Conservation (phyloP, 2,888 invertebrate genomes). For the Ditula angustiorana region DNA sequence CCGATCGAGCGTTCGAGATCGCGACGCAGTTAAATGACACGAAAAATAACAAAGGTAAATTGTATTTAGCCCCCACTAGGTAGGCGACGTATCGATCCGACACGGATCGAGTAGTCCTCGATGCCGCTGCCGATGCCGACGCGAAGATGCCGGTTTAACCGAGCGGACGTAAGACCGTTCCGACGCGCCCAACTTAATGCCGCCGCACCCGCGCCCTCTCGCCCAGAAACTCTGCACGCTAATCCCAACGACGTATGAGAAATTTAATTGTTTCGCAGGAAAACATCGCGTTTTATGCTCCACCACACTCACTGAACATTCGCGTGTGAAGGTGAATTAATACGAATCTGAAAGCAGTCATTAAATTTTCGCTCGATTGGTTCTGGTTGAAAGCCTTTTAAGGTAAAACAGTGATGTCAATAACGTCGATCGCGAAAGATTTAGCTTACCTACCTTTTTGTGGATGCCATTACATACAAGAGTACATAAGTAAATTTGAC, state of each 20-base stretch:
- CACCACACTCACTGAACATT: constrained; percentile 65
- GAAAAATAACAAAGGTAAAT: constrained; percentile 86
- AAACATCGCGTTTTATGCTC: constrained; percentile 72
- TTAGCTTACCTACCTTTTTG: constrained; percentile 57
- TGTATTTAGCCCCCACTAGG: constrained; percentile 81
- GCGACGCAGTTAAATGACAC: constrained; percentile 85
- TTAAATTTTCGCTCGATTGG: constrained; percentile 80
- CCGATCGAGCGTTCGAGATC: constrained; percentile 83
- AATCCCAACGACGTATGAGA: constrained; percentile 74
- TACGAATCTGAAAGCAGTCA: constrained; percentile 79
- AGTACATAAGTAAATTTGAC: constrained; percentile 30
- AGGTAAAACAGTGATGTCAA: constrained; percentile 73
- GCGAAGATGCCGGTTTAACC: constrained; percentile 70
- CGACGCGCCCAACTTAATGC: constrained; percentile 63
- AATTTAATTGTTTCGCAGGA: constrained; percentile 82
- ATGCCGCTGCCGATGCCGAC: constrained; percentile 52
- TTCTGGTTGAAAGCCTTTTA: constrained; percentile 77
- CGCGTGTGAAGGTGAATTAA: constrained; percentile 72
- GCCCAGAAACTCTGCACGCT: constrained; percentile 62
- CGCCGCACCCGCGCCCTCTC: constrained; percentile 54
- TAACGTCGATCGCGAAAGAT: constrained; percentile 61
- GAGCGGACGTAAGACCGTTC: constrained; percentile 73
- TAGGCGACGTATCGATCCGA: constrained; percentile 77
- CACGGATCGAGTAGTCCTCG: constrained; percentile 65
- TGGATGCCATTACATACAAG: constrained; percentile 40